Conservation (phyloP, 1,140 invertebrate genomes). For the Thaumatotibia leucotreta region DNA sequence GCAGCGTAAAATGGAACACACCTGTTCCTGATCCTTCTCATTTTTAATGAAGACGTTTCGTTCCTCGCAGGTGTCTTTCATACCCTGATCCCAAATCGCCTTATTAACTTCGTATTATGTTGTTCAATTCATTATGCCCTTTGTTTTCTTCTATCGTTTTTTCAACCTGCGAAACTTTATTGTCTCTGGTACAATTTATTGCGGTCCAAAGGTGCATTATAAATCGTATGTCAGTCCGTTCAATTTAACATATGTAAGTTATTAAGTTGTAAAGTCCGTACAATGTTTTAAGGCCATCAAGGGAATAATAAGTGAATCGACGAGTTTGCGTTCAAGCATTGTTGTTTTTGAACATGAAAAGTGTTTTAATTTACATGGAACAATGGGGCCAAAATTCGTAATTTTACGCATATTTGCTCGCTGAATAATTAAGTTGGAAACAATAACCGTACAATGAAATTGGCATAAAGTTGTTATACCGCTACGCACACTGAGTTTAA, state of each 20-base stretch:
- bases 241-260: conserved; percentile 69
- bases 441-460: not conserved
- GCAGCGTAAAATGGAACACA: conserved; percentile 35
- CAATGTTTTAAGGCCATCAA: conserved; percentile 50
- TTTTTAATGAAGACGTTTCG: conserved; percentile 70
- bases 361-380: conserved; percentile 47
- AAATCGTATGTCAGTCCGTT: conserved; percentile 59
- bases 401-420: conserved; percentile 10
- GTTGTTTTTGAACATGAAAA: conserved; percentile 22
- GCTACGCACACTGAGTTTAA: not conserved
- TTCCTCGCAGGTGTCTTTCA: conserved; percentile 63
- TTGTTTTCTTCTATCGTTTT: conserved; percentile 62
- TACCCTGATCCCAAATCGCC: conserved; percentile 42
- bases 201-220: conserved; percentile 57
- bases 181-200: conserved; percentile 62
- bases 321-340: conserved; percentile 27
- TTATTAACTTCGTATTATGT: conserved; percentile 62
- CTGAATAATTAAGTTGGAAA: conserved; percentile 8
- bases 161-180: conserved; percentile 58
- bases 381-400: conserved; percentile 36
- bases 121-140: conserved; percentile 71
- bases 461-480: not conserved
- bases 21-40: conserved; percentile 48
- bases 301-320: conserved; percentile 32
- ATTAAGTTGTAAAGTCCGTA: conserved; percentile 70